Conservation (phyloP, 2,113 vertebrate genomes). For the Saguinus midas region DNA sequence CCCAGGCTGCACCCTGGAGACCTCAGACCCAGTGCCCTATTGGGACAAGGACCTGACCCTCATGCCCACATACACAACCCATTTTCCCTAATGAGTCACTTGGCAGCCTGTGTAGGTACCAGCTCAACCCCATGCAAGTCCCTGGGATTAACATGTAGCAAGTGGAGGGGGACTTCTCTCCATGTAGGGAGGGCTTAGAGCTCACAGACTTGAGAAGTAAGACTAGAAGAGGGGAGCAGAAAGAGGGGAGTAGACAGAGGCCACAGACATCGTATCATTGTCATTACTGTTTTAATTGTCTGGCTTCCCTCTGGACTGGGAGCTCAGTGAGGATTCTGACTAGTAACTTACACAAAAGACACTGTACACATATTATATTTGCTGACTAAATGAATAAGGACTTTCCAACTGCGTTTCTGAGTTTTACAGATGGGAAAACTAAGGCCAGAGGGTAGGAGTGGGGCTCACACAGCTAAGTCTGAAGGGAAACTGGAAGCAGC, state of each 20-base stretch:
- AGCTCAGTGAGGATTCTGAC: background rate
- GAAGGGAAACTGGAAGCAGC: background rate
- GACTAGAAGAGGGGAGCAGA: background rate
- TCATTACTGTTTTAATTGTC: slow-evolving; percentile 62
- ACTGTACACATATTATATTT: background rate
- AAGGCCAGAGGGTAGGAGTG: slow-evolving; percentile 12
- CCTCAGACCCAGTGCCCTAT: background rate
- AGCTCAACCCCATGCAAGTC: background rate
- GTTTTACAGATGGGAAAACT: slow-evolving; percentile 38
- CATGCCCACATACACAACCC: background rate
- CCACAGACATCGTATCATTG: slow-evolving; percentile 8
- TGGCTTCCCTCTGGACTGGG: slow-evolving; percentile 9
- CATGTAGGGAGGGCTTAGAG: background rate
- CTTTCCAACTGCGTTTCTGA: slow-evolving; percentile 13
- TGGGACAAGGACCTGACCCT: background rate
- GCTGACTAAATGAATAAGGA: slow-evolving; percentile 32
- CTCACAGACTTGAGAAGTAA: background rate
- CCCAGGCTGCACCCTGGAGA: background rate
- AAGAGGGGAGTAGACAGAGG: slow-evolving; percentile 13
- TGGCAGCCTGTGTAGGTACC: background rate
- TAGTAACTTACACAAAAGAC: background rate
- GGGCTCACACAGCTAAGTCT: background rate
- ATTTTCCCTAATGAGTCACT: background rate
- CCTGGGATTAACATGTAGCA: background rate
- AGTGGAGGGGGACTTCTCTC: background rate